Evolutionary conservation across 2,797 vertebrate genomes (phyloP).

Genomic region (Argentina silus): DNA sequence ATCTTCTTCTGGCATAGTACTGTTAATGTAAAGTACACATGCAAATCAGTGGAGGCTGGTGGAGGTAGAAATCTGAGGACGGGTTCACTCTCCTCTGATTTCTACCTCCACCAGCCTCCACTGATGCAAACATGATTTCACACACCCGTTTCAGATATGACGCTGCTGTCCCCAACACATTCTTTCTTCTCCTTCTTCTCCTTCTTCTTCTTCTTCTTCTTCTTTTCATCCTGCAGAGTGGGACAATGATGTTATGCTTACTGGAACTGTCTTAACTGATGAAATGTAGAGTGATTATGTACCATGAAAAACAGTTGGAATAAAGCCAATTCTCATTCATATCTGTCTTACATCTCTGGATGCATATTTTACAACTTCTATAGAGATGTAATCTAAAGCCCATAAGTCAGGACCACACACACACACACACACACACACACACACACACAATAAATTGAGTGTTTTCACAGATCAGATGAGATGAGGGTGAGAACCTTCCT

Average conservation of each 20-base stretch:
- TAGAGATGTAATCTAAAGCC: background rate
- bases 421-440: background rate
- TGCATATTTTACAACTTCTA: background rate
- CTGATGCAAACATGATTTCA: background rate
- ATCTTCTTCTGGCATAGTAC: too few relatives aligned
- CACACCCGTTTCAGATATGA: slow-evolving; percentile 18
- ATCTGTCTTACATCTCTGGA: background rate
- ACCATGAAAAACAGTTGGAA: background rate
- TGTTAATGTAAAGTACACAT: too few relatives aligned
- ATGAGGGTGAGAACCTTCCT: background rate
- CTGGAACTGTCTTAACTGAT: background rate
- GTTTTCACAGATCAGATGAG: too few relatives aligned
- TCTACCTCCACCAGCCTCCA: too few relatives aligned
- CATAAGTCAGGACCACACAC: background rate
- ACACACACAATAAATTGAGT: background rate
- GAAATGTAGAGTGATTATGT: background rate
- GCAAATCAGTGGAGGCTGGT: too few relatives aligned
- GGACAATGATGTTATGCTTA: background rate
- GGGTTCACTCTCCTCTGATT: too few relatives aligned
- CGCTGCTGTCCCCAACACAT: slow-evolving; percentile 19
- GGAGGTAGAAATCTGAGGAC: too few relatives aligned
- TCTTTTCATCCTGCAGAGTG: slow-evolving; percentile 63
- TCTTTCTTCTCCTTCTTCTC: slow-evolving; percentile 11
- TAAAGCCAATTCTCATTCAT: background rate
- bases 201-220: slow-evolving; percentile 52